Evolutionary conservation across 2,113 vertebrate species (phyloP).

Genomic region (Sigmodon hispidus): DNA sequence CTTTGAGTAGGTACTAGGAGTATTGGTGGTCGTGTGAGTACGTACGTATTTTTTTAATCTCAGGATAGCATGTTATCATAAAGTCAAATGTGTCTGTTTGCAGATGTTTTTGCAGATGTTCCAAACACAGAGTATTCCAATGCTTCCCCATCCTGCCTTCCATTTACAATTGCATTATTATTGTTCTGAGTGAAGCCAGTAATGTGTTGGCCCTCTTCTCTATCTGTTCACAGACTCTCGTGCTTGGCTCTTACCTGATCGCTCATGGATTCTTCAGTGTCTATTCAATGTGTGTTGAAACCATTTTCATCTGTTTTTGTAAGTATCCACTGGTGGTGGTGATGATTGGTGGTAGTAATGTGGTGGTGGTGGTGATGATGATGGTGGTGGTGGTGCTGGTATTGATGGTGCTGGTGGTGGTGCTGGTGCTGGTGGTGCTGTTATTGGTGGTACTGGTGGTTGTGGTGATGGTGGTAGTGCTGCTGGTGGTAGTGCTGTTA

Average conservation of each 20-base stretch:
- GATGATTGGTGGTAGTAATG: background rate
- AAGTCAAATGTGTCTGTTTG: background rate
- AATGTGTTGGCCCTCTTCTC: background rate
- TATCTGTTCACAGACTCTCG: slow-evolving; percentile 89
- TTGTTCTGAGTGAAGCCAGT: background rate
- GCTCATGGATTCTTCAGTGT: slow-evolving; percentile 97
- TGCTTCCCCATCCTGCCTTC: background rate
- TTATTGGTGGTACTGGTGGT: background rate
- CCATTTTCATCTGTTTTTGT: slow-evolving; percentile 98
- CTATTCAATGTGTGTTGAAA: slow-evolving; percentile 98
- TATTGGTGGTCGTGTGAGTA: background rate
- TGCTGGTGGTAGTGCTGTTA: background rate
- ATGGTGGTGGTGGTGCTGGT: background rate
- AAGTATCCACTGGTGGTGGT: slow-evolving; percentile 83
- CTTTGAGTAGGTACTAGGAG: background rate
- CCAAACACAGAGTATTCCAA: background rate
- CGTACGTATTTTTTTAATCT: background rate
- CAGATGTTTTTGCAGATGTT: background rate
- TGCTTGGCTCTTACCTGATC: slow-evolving; percentile 94
- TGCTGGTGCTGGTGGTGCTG: too few relatives aligned
- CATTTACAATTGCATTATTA: background rate
- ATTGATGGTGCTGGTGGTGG: too few relatives aligned
- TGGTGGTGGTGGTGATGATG: background rate
- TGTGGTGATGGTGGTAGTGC: background rate
- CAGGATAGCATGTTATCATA: background rate